Evolutionary conservation across 2,113 vertebrate species (phyloP), one percentile per base, ranked within the genome.

Genomic region (Megaceryle maxima): DNA sequence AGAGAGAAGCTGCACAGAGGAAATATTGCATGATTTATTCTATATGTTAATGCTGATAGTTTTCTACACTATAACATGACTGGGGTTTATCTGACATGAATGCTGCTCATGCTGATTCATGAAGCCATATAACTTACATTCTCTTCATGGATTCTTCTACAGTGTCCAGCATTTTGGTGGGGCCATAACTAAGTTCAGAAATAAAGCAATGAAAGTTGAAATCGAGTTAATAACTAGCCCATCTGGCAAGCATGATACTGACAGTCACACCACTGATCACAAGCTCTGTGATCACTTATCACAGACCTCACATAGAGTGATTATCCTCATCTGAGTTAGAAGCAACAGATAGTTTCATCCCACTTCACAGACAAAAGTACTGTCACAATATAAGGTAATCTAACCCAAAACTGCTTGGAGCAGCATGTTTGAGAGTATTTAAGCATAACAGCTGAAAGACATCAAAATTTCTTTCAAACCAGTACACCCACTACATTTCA

Each of bases 31-130:
- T 66, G n/a, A 15, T 82, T 87, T 62, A 63, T 43, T 37, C 26
- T 56, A 21, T 10, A 9, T 5, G 9, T 39, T 82, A 5, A 1
- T 43, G 20, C 8, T 46, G 46, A 46, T 31, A 46, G 33, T 67
- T 48, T 89, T 29, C 18, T 51, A 43, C 13, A 35, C 35, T 60
- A 10, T 28, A 56, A 60, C 3, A 5, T 35, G 33, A 69, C 21
- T 0, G 0, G 3, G 10, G 5, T 74, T 62, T 57, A 50, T 43
- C 25, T 60, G 39, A 76, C 59, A 64, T 2, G 5, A 12, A 28
- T 8, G 24, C 43, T 68, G 43, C 43, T 68, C 48, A 53, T 5
- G 1, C 21, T 82, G 35, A 59, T 79, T 73, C 31, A 59, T 35
- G n/a, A 9, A 63, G 60, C 25, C 41, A 16, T 39, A 10, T 17